phyloP scores from a whole-genome alignment of 2,888 invertebrate species.

The Dorcus parallelipipedus region DNA sequence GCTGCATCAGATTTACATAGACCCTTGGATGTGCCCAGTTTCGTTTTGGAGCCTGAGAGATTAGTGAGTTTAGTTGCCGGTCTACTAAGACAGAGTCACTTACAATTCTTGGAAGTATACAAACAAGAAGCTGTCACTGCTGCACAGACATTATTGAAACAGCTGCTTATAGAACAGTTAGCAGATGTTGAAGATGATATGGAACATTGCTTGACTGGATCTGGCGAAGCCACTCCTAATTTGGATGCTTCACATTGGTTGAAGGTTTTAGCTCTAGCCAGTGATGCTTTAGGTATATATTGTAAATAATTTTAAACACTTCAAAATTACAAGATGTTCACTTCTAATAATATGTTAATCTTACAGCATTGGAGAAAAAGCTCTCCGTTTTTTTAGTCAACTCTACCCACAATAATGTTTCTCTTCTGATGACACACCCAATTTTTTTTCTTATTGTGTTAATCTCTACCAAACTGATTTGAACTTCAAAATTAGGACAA shows the following conservation, averaged over 20 bases:
- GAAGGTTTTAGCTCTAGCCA: conserved; percentile 42
- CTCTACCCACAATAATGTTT: no score
- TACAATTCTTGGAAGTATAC: conserved; percentile 82
- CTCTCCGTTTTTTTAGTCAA: no score
- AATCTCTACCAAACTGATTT: no score
- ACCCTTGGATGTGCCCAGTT: conserved; percentile 60
- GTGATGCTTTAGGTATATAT: conserved; percentile 41
- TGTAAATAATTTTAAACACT: neutral
- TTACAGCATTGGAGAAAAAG: no score
- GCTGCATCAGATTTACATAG: conserved; percentile 89
- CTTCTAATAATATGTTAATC: no score
- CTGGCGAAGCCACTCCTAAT: conserved; percentile 44
- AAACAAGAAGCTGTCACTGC: conserved; percentile 88
- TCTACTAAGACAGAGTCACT: conserved; percentile 80
- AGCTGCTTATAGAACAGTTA: conserved; percentile 77
- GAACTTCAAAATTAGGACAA: no score
- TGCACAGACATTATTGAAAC: conserved; percentile 84
- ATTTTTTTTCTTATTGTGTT: no score
- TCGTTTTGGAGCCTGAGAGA: conserved; percentile 78
- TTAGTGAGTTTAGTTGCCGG: conserved; percentile 67
- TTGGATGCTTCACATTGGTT: conserved; percentile 47
- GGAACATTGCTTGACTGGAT: conserved; percentile 55
- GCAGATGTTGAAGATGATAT: conserved; percentile 57
- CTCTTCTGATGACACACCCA: no score
- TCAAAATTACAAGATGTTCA: no score